phyloP scores from a whole-genome alignment of 2,113 vertebrate species.

The Cinclus mexicanus region DNA sequence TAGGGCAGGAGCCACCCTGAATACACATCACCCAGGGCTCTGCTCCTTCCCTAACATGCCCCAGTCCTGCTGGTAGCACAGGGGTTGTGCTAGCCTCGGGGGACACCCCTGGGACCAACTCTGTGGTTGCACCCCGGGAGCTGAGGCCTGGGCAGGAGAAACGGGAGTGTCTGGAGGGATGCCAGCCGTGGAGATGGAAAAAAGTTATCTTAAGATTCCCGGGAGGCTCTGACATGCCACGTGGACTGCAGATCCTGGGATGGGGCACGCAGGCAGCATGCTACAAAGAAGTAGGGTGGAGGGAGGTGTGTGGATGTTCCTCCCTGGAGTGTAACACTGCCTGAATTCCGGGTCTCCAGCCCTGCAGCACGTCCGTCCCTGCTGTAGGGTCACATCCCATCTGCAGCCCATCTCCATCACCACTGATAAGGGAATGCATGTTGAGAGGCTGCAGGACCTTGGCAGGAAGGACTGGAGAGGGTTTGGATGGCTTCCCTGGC shows the following conservation, averaged over 20 bases:
- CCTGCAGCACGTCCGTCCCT: neutral
- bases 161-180: neutral
- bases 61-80: neutral
- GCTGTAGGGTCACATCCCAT: neutral
- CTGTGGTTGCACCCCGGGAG: rapidly evolving
- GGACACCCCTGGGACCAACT: neutral
- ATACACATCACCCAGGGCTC: neutral
- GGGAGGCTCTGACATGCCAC: neutral
- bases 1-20: neutral
- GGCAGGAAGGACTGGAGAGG: neutral
- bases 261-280: rapidly evolving
- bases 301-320: neutral
- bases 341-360: neutral
- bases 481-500: slow-evolving; percentile 7
- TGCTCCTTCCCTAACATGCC: neutral
- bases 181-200: neutral
- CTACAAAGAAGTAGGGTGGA: neutral
- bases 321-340: neutral
- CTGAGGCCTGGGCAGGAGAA: neutral
- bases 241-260: neutral
- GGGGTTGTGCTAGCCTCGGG: rapidly evolving
- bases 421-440: neutral
- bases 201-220: slow-evolving; percentile 10
- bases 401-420: neutral
- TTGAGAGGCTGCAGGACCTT: neutral